Conservation (phyloP, 2,113 vertebrate genomes). For the Dinomys branickii region DNA sequence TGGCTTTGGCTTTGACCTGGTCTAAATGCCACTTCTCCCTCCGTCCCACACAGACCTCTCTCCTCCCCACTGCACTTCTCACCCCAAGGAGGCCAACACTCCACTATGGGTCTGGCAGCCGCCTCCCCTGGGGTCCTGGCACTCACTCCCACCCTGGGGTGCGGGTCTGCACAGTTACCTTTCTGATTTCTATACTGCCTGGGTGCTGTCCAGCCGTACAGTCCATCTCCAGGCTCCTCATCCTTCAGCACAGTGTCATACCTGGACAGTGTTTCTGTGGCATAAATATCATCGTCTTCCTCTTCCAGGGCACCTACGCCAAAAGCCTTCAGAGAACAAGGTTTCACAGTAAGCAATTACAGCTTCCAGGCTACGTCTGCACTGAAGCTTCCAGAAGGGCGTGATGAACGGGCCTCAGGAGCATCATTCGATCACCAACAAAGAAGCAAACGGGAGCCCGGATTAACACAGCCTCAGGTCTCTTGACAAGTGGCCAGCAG, state of each 20-base stretch:
- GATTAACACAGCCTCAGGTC: background rate
- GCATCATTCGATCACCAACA: background rate
- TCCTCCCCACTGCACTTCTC: background rate
- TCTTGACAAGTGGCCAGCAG: background rate
- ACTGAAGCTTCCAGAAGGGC: background rate
- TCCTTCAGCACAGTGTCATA: slow-evolving; percentile 93
- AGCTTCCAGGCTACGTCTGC: background rate
- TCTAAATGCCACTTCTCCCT: background rate
- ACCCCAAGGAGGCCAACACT: background rate
- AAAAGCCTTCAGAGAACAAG: slow-evolving; percentile 89
- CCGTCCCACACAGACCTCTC: background rate
- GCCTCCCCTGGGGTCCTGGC: background rate
- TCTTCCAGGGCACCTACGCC: slow-evolving; percentile 97
- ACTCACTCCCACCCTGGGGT: background rate
- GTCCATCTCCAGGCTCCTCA: slow-evolving; percentile 94
- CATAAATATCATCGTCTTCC: slow-evolving; percentile 96
- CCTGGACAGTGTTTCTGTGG: slow-evolving; percentile 92
- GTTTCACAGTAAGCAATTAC: background rate
- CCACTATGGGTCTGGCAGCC: background rate
- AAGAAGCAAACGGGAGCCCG: rapidly evolving
- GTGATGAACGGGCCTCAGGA: background rate
- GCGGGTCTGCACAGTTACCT: slow-evolving; percentile 69
- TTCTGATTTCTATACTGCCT: slow-evolving; percentile 89
- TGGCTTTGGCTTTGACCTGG: background rate
- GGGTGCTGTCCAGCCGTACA: slow-evolving; percentile 98